Conservation (phyloP, 1,140 invertebrate species). For the Limonius californicus region DNA sequence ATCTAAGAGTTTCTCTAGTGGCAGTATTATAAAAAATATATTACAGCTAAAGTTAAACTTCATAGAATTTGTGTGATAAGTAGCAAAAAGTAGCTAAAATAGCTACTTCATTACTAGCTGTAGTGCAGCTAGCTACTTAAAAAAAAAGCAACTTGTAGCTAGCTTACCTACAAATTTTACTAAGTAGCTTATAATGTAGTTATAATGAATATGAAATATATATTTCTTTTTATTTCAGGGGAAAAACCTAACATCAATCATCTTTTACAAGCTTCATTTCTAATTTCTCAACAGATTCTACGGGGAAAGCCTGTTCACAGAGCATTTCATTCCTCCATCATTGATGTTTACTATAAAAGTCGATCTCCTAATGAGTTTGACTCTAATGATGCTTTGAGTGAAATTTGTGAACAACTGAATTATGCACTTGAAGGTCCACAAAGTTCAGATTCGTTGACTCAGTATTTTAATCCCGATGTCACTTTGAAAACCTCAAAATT, state of each 20-base stretch:
- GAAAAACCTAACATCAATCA: slow-evolving; percentile 57
- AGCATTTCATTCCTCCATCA: slow-evolving; percentile 56
- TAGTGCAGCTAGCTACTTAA: no score
- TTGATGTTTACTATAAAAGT: slow-evolving; percentile 66
- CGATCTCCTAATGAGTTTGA: slow-evolving; percentile 49
- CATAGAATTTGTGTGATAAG: no score
- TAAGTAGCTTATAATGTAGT: no score
- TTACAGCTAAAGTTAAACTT: no score
- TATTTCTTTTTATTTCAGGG: slow-evolving; percentile 42
- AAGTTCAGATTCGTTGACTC: background rate
- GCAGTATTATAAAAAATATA: no score
- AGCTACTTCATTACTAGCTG: no score
- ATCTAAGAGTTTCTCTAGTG: no score
- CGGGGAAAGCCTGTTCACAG: slow-evolving; percentile 54
- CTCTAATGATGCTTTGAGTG: background rate
- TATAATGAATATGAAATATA: no score
- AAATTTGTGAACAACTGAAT: background rate
- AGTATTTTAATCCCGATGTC: slow-evolving; percentile 23
- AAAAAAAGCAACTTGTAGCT: no score
- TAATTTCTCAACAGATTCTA: slow-evolving; percentile 60
- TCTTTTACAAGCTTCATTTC: slow-evolving; percentile 59
- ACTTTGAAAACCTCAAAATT: slow-evolving; percentile 38
- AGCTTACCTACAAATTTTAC: no score
- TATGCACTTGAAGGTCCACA: background rate
- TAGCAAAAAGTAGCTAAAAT: no score